Percentiles rank a stretch among this genome's conserved stretches.
phyloP scores from a whole-genome alignment of 2,888 invertebrate species.

The Zele albiditarsus region DNA sequence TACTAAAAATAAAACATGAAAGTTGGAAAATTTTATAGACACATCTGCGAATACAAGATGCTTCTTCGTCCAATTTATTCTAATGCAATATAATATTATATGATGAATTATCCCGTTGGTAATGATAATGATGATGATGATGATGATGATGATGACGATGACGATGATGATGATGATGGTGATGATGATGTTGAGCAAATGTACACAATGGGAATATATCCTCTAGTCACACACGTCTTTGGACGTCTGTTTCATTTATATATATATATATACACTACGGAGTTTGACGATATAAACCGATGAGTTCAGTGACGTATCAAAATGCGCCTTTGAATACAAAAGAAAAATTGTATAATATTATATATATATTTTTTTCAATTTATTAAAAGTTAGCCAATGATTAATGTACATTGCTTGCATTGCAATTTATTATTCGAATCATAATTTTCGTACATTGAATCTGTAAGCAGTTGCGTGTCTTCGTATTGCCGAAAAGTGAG shows the following conservation, averaged over 20 bases:
- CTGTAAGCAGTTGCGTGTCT: too few relatives aligned
- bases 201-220: constrained; percentile 51
- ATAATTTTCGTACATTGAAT: too few relatives aligned
- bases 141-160: too few relatives aligned
- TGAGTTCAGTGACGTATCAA: constrained; percentile 11
- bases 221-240: background rate
- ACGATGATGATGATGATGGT: constrained; percentile 44
- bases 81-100: background rate
- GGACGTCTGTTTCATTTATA: background rate
- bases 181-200: constrained; percentile 54
- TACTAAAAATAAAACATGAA: constrained; percentile 63
- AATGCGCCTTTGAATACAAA: background rate
- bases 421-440: too few relatives aligned
- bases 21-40: constrained; percentile 46
- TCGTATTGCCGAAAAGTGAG: background rate
- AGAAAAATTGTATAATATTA: too few relatives aligned
- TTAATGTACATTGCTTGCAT: too few relatives aligned
- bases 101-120: constrained; percentile 30
- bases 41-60: constrained; percentile 26
- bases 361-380: too few relatives aligned
- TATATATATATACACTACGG: background rate
- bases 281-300: constrained; percentile 9
- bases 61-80: background rate
- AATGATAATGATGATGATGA: constrained; percentile 52
- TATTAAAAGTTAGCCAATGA: too few relatives aligned